Percentiles rank a stretch among this genome's conserved stretches.
Conservation (phyloP, 2,888 invertebrate genomes). For the Cheilosia impressa region DNA sequence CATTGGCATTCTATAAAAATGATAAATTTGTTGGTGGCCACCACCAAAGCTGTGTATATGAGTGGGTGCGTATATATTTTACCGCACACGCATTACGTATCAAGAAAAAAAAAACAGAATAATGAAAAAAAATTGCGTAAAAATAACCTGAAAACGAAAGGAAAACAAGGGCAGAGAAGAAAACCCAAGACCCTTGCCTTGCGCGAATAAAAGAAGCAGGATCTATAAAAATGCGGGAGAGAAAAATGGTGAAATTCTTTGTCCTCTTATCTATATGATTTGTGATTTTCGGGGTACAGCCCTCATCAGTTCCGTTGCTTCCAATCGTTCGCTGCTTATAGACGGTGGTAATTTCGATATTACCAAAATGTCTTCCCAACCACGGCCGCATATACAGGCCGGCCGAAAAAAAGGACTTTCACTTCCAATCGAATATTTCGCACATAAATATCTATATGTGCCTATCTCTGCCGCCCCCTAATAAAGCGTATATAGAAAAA, state of each 20-base stretch:
- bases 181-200: slow-evolving; percentile 30
- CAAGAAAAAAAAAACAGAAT: slow-evolving; percentile 29
- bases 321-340: slow-evolving; percentile 52
- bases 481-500: slow-evolving; percentile 28
- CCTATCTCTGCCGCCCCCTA: slow-evolving; percentile 36
- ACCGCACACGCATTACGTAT: slow-evolving; percentile 57
- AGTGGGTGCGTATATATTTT: slow-evolving; percentile 59
- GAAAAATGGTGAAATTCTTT: slow-evolving; percentile 76
- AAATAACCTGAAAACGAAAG: slow-evolving; percentile 53
- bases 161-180: slow-evolving; percentile 34
- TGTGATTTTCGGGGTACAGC: slow-evolving; percentile 73
- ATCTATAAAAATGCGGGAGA: slow-evolving; percentile 75
- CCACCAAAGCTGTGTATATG: slow-evolving; percentile 41
- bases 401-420: slow-evolving; percentile 35
- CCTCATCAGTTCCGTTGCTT: slow-evolving; percentile 73
- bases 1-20: slow-evolving; percentile 71
- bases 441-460: slow-evolving; percentile 70
- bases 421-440: slow-evolving; percentile 63
- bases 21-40: slow-evolving; percentile 66
- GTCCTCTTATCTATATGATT: slow-evolving; percentile 78
- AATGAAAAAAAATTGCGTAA: slow-evolving; percentile 57
- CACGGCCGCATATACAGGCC: slow-evolving; percentile 9
- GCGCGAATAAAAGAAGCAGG: slow-evolving; percentile 59
- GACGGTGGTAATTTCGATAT: slow-evolving; percentile 41
- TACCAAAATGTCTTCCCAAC: background rate